Percentiles rank a stretch among this genome's conserved stretches.
Conservation (phyloP, 2,797 vertebrate genomes). For the Hozukius guyotensis region DNA sequence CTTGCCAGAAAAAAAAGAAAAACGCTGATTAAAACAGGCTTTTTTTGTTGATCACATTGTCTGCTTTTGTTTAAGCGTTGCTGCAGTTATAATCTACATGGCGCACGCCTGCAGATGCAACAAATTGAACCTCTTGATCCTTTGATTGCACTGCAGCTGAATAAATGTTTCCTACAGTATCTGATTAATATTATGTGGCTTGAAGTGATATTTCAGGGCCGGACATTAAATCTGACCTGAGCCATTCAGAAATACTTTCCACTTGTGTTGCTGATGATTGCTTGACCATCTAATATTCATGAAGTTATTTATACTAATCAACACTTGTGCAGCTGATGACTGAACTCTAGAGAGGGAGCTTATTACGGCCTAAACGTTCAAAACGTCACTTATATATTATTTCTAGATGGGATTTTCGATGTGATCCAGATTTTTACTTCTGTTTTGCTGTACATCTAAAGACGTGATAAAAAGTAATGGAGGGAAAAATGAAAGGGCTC, state of each 20-base stretch:
- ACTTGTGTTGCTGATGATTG: not conserved
- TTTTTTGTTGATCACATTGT: not conserved
- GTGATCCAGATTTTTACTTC: not conserved
- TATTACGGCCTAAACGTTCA: not conserved
- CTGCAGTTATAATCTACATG: not conserved
- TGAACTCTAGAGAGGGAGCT: not conserved
- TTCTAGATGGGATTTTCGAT: not conserved
- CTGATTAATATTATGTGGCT: constrained; percentile 1
- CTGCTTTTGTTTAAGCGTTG: not conserved
- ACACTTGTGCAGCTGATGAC: not conserved
- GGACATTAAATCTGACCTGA: constrained; percentile 2
- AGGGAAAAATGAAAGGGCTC: not conserved
- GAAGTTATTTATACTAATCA: not conserved
- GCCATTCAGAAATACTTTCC: constrained; percentile 8
- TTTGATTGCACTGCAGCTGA: not conserved
- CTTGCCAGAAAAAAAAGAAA: constrained; percentile 14
- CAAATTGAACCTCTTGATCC: not conserved
- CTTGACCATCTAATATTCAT: constrained; percentile 15
- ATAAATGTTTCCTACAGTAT: not conserved
- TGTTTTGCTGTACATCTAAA: not conserved
- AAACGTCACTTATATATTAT: not conserved
- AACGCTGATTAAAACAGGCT: not conserved
- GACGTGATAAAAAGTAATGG: not conserved
- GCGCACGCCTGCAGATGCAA: not conserved
- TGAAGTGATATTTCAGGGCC: not conserved